phyloP scores from a whole-genome alignment of 2,113 vertebrate genomes.

The Recurvirostra avosetta region DNA sequence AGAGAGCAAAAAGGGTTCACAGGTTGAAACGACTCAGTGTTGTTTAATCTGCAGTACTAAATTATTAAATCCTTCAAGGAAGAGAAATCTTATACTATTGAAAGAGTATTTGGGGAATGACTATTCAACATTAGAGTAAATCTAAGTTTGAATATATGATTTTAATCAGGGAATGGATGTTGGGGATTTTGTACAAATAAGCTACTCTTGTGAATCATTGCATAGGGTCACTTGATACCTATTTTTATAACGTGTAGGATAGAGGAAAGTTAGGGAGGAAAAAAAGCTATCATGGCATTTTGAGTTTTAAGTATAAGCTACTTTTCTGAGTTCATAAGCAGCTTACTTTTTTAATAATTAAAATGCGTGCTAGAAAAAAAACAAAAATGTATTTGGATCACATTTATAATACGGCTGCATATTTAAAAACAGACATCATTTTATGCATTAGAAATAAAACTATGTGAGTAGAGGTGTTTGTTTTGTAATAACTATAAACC shows the following conservation, averaged over 20 bases:
- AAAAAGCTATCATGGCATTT: neutral
- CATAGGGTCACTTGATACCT: neutral
- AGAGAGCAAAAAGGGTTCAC: neutral
- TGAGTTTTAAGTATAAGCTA: neutral
- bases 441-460: neutral
- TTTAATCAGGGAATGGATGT: neutral
- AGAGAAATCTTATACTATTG: neutral
- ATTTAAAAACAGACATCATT: neutral
- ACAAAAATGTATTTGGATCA: neutral
- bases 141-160: neutral
- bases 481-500: neutral
- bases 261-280: neutral
- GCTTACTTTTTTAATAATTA: neutral
- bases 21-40: neutral
- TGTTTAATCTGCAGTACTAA: constrained; percentile 22
- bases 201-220: neutral
- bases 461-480: neutral
- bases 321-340: neutral
- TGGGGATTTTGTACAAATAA: neutral
- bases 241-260: neutral
- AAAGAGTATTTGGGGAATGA: neutral
- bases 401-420: neutral
- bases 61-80: neutral
- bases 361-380: neutral
- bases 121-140: neutral